Evolutionary conservation across 37 sponge, comb jelly and placozoan species (phyloP).

Genomic region (Petrosia ficiformis): DNA sequence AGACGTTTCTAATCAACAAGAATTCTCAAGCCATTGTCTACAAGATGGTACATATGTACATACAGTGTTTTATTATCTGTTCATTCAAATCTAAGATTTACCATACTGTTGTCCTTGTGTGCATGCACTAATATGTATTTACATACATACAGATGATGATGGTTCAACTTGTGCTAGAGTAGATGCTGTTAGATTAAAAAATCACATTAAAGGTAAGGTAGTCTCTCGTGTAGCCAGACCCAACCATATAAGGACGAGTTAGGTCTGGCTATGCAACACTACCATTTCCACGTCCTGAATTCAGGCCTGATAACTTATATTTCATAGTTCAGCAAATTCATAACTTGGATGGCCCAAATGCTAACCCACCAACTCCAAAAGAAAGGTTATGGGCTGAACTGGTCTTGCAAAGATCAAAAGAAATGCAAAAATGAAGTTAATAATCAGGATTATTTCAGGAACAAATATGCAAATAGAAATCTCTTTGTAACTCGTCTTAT

Average conservation of each 20-base stretch:
- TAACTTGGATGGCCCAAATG: conserved; percentile 24
- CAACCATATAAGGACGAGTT: no score
- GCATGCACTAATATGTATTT: background rate
- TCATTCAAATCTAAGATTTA: background rate
- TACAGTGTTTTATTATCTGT: background rate
- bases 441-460: background rate
- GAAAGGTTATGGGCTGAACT: conserved; percentile 41
- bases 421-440: conserved; percentile 10
- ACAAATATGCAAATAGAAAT: background rate
- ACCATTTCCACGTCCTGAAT: no score
- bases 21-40: conserved; percentile 46
- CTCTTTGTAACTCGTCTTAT: background rate
- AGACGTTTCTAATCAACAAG: conserved; percentile 52
- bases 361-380: conserved; percentile 16
- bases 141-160: no score
- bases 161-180: conserved; percentile 83
- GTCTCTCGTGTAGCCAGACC: no score
- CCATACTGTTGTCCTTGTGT: background rate
- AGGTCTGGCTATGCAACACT: no score
- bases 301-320: no score
- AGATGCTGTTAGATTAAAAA: no score
- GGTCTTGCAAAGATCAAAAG: background rate
- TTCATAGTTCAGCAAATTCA: conserved; percentile 13
- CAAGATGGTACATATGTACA: conserved; percentile 12
- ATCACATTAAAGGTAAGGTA: no score